These are phyloP conservation scores for Homalodisca vitripennis DNA, from an alignment of 1,140 invertebrate genomes.

Conservation along the genomic window DNA sequence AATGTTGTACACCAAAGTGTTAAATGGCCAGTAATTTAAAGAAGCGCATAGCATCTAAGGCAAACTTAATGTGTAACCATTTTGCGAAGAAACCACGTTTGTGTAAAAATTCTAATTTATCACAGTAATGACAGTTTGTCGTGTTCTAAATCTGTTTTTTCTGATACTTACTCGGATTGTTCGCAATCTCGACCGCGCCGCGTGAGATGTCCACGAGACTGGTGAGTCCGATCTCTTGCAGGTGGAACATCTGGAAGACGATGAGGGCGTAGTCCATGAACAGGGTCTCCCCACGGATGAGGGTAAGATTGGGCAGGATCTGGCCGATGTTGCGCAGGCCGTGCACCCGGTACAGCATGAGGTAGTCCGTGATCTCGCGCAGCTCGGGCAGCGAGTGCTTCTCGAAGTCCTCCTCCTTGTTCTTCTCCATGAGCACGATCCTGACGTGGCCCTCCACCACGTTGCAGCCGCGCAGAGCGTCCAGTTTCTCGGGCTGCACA, in stretches of 20 bases:
- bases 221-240: constrained; percentile 75
- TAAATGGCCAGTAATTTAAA: no score
- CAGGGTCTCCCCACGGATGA: constrained; percentile 83
- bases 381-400: constrained; percentile 66
- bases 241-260: constrained; percentile 69
- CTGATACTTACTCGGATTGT: constrained; percentile 68
- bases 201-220: constrained; percentile 78
- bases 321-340: constrained; percentile 72
- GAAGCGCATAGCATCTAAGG: no score
- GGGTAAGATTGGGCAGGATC: constrained; percentile 90
- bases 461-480: constrained; percentile 71
- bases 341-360: constrained; percentile 71
- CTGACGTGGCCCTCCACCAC: constrained; percentile 84
- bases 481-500: no score
- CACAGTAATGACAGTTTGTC: no score
- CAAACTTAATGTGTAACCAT: no score
- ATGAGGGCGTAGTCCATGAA: constrained; percentile 85
- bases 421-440: constrained; percentile 72
- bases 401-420: constrained; percentile 49
- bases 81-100: no score
- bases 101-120: no score
- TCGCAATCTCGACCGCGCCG: constrained; percentile 83
- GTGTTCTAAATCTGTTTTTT: no score
- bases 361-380: constrained; percentile 62
- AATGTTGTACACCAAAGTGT: no score